Evolutionary conservation across 2,888 invertebrate genomes (phyloP).

Genomic region (Leptinotarsa juncta): DNA sequence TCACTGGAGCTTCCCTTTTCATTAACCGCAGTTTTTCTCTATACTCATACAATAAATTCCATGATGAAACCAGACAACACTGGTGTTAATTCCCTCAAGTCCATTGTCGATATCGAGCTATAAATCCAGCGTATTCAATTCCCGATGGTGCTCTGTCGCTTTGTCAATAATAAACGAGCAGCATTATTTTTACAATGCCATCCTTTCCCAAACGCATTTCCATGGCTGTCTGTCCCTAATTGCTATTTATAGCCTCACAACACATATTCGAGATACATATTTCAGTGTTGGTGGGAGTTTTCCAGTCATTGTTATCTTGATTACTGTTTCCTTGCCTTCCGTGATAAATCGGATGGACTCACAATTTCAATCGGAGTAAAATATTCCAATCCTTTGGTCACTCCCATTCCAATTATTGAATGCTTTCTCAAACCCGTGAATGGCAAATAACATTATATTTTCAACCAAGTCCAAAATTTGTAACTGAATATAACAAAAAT

Average conservation of each 20-base stretch:
- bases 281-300: conserved; percentile 28
- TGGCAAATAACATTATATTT: too few relatives aligned
- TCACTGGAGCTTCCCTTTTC: background rate
- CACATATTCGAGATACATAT: conserved; percentile 48
- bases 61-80: conserved; percentile 5
- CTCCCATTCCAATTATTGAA: too few relatives aligned
- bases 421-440: too few relatives aligned
- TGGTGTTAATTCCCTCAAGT: conserved; percentile 23
- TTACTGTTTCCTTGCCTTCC: conserved; percentile 13
- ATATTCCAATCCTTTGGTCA: background rate
- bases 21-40: conserved; percentile 5
- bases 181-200: conserved; percentile 44
- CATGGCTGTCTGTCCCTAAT: conserved; percentile 57
- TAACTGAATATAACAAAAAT: too few relatives aligned
- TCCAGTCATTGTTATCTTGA: conserved; percentile 22
- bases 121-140: conserved; percentile 26
- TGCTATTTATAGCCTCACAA: conserved; percentile 61
- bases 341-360: conserved; percentile 12
- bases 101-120: conserved; percentile 25
- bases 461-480: too few relatives aligned
- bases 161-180: conserved; percentile 40
- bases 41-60: conserved; percentile 9
- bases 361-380: background rate
- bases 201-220: conserved; percentile 52
- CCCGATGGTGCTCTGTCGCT: conserved; percentile 33